Conservation (phyloP, 1,140 invertebrate genomes). For the Pomacea maculata region DNA sequence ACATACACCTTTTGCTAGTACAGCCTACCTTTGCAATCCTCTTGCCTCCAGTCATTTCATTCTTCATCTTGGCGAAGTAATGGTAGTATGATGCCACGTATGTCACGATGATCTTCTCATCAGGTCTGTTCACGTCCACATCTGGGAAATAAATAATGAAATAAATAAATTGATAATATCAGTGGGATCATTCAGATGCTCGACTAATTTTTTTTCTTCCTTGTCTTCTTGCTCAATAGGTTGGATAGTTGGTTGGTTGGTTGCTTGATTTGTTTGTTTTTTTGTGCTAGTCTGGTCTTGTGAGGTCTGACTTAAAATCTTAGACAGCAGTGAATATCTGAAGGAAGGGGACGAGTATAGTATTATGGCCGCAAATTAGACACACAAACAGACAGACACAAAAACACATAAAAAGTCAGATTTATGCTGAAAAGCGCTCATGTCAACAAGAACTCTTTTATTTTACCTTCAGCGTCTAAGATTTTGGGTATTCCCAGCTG, state of each 20-base stretch:
- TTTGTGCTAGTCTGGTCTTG: background rate
- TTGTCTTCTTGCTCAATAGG: background rate
- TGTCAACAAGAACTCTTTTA: background rate
- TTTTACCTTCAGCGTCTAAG: conserved; percentile 83
- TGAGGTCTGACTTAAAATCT: no score
- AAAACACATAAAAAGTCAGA: background rate
- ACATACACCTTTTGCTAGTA: background rate
- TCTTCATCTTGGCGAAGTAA: conserved; percentile 99
- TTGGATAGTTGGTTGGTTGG: background rate
- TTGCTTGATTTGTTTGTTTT: background rate
- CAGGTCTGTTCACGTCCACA: conserved; percentile 94
- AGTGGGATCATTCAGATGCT: no score
- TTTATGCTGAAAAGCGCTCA: background rate
- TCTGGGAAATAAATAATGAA: conserved; percentile 69
- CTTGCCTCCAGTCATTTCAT: conserved; percentile 95
- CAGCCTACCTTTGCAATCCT: conserved; percentile 90
- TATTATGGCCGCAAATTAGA: no score
- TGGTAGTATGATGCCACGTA: conserved; percentile 99
- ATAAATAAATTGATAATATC: background rate
- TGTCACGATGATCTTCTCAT: conserved; percentile 99
- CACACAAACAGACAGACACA: background rate
- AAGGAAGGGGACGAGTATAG: no score
- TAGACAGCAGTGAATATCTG: no score
- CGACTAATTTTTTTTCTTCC: no score
- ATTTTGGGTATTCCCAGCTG: conserved; percentile 91